A percentile compares a stretch with the other conserved stretches of the same genome.
These are phyloP conservation scores for Sorex araneus DNA, from an alignment of 2,113 vertebrate genomes.

Conservation along the genomic window DNA sequence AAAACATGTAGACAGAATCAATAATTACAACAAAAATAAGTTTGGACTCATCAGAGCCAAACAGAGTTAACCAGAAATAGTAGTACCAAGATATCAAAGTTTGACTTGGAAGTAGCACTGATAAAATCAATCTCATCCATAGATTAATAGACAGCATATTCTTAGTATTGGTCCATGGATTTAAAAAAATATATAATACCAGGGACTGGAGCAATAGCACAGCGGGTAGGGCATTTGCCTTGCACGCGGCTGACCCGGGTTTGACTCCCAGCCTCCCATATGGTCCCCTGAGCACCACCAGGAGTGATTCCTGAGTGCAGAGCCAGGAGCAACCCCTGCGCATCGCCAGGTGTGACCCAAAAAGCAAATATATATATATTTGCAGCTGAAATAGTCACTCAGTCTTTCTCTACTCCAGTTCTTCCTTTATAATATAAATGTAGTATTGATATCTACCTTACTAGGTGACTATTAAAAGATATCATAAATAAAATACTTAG, in stretches of 20 bases:
- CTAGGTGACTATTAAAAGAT: background rate
- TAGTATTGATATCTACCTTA: background rate
- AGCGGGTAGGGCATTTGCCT: no score
- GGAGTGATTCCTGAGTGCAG: no score
- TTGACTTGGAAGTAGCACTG: background rate
- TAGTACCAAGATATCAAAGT: background rate
- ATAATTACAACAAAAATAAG: background rate
- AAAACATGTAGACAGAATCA: background rate
- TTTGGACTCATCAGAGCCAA: background rate
- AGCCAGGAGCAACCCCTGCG: no score
- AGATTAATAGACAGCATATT: constrained; percentile 22
- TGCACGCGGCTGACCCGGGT: no score
- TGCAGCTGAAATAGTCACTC: background rate
- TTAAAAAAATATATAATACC: no score
- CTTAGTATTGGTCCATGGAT: background rate
- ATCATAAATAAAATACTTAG: constrained; percentile 35
- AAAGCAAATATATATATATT: no score
- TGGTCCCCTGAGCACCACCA: no score
- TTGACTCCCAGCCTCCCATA: no score
- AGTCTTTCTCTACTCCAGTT: background rate
- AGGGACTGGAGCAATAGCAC: no score
- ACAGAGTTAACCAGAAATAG: background rate
- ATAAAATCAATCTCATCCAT: background rate
- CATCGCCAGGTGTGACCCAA: no score
- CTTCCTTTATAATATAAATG: background rate